Evolutionary conservation across 2,113 vertebrate species (phyloP).

Genomic region (Grallaria varia): DNA sequence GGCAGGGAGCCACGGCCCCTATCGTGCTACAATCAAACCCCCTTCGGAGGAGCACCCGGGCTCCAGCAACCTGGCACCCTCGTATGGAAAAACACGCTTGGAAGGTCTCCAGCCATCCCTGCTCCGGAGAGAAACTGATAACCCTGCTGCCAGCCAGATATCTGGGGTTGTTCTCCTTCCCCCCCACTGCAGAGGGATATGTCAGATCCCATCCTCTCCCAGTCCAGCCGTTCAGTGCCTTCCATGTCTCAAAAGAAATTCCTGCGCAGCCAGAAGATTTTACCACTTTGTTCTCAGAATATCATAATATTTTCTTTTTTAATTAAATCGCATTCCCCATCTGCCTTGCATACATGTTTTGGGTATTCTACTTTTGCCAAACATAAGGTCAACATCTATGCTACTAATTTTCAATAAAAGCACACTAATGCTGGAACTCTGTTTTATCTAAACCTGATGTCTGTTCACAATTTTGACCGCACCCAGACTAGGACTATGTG

Average conservation of each 20-base stretch:
- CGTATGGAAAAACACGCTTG: constrained; percentile 15
- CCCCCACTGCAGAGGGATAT: accelerated
- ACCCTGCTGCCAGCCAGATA: neutral
- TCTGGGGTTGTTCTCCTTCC: neutral
- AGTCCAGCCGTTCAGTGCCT: neutral
- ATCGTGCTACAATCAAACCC: neutral
- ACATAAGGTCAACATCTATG: constrained; percentile 62
- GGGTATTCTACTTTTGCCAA: constrained; percentile 46
- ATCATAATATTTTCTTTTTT: constrained; percentile 56
- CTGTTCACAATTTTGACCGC: constrained; percentile 44
- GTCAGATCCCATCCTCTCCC: neutral
- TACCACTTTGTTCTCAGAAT: constrained; percentile 49
- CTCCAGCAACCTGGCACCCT: neutral
- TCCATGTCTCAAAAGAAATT: constrained; percentile 34
- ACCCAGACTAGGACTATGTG: constrained; percentile 11
- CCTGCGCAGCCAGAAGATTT: constrained; percentile 23
- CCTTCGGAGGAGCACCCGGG: neutral
- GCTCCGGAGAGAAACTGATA: neutral
- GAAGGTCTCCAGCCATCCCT: neutral
- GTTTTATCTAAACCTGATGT: constrained; percentile 51
- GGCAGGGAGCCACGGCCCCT: neutral
- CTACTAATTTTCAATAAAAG: constrained; percentile 46
- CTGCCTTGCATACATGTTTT: constrained; percentile 55
- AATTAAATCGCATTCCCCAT: constrained; percentile 45
- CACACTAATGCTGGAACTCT: neutral